Evolutionary conservation across 2,888 invertebrate species (phyloP).

Genomic region (Napeogenes inachia): DNA sequence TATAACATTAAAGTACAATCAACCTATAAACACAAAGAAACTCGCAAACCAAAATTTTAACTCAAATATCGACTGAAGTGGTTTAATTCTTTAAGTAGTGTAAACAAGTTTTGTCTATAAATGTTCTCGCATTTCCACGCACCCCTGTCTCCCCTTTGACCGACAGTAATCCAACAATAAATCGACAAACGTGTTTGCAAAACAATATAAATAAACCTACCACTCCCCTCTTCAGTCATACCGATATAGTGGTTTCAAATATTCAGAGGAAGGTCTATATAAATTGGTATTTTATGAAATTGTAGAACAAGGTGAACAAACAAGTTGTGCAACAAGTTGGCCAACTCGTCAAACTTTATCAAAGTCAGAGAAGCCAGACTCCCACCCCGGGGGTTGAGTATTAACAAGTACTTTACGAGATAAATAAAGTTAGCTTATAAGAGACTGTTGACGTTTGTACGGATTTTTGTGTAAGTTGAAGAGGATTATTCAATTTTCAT

Average conservation of each 20-base stretch:
- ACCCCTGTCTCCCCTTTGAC: conserved; percentile 42
- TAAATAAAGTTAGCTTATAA: conserved; percentile 70
- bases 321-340: conserved; percentile 38
- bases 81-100: conserved; percentile 72
- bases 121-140: conserved; percentile 42
- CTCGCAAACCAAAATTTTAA: conserved; percentile 23
- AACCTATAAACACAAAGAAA: conserved; percentile 8
- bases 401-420: conserved; percentile 74
- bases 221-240: conserved; percentile 31
- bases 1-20: conserved; percentile 18
- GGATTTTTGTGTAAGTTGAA: conserved; percentile 37
- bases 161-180: conserved; percentile 42
- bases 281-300: conserved; percentile 43
- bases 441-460: conserved; percentile 57
- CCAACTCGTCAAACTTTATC: conserved; percentile 39
- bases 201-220: conserved; percentile 41
- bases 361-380: conserved; percentile 53
- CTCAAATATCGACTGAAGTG: conserved; percentile 54
- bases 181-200: conserved; percentile 46
- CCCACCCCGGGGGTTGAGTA: conserved; percentile 57
- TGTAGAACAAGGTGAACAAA: conserved; percentile 27
- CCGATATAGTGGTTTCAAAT: conserved; percentile 37
- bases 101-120: conserved; percentile 68
- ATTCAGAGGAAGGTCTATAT: conserved; percentile 47
- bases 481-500: conserved; percentile 24